Evolutionary conservation across 2,888 invertebrate genomes (phyloP), one percentile per base, ranked within the genome.

Genomic region (Ormyrus pomaceus): DNA sequence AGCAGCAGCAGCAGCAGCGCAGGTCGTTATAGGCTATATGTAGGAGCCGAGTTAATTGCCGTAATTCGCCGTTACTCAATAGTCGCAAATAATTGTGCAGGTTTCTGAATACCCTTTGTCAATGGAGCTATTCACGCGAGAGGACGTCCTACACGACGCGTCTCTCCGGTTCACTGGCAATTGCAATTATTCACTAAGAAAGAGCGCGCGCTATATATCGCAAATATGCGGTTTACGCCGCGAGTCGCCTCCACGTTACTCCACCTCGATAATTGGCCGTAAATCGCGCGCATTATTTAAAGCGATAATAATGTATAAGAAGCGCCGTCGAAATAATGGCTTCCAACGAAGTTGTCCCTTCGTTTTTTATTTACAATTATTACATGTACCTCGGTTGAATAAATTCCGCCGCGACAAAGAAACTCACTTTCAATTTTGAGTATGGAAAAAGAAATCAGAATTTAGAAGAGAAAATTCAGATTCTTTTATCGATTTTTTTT

Each of bases 11-110:
- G 34, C 34, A 4, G 34, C 34, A 4, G 34, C 69, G 55, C 69
- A 50, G 61, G 13, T 74, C 68, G 58, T 61, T 59, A 58, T 58
- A 59, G 59, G 66, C 34, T 34, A 34, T 34, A 34, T 4, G 2
- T 56, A 77, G 70, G 34, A 81, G 74, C 74, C 74, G 56, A 78
- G 65, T 71, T 78, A 78, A 81, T 81, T 81, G 81, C 77, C 53
- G 45, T 75, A 81, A 81, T 81, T 61, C 56, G 66, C 70, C 66
- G 74, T 78, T 78, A 66, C 64, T 77, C 73, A 65, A 73, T 65
- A 66, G 61, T 62, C 62, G 55, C 59, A 66, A 74, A 81, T 81
- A 81, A 78, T 81, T 71, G 70, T 61, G n/a, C 64, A 50, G 61
- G n/a, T 69, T 56, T 74, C 53, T 75, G 70, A 78, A 78, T 78